These are phyloP conservation scores for Clarias batrachus DNA, from an alignment of 2,113 vertebrate species.

Conservation along the genomic window DNA sequence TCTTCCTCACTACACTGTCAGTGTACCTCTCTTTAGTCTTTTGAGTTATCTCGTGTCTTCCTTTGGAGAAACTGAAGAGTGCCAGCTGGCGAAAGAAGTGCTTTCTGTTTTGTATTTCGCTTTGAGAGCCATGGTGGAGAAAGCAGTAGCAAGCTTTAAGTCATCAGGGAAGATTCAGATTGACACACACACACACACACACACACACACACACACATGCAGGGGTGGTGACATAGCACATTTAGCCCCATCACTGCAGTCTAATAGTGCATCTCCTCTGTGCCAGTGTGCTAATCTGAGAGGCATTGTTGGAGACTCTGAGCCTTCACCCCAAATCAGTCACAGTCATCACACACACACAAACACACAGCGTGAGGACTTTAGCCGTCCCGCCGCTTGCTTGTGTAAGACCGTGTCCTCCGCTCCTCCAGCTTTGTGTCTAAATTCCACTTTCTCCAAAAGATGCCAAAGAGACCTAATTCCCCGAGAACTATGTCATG, in stretches of 20 bases:
- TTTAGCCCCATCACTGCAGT: slow-evolving; percentile 25
- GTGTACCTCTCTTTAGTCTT: neutral
- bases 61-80: neutral
- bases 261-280: slow-evolving; percentile 41
- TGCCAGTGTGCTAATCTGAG: slow-evolving; percentile 35
- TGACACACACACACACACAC: neutral
- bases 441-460: slow-evolving; percentile 1
- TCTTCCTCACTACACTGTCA: neutral
- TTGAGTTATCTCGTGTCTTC: neutral
- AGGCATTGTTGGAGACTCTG: slow-evolving; percentile 46
- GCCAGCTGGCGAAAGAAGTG: neutral
- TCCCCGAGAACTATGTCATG: neutral
- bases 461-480: neutral
- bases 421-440: slow-evolving; percentile 13
- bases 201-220: slow-evolving; percentile 6
- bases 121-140: neutral
- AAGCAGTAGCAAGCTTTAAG: neutral
- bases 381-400: neutral
- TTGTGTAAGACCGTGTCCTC: neutral
- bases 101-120: neutral
- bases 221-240: slow-evolving; percentile 37
- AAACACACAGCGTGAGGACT: slow-evolving; percentile 29
- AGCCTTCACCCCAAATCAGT: slow-evolving; percentile 52
- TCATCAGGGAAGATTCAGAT: neutral
- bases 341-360: slow-evolving; percentile 48